phyloP scores from a whole-genome alignment of 2,888 invertebrate species.

The Agonum fuliginosum region DNA sequence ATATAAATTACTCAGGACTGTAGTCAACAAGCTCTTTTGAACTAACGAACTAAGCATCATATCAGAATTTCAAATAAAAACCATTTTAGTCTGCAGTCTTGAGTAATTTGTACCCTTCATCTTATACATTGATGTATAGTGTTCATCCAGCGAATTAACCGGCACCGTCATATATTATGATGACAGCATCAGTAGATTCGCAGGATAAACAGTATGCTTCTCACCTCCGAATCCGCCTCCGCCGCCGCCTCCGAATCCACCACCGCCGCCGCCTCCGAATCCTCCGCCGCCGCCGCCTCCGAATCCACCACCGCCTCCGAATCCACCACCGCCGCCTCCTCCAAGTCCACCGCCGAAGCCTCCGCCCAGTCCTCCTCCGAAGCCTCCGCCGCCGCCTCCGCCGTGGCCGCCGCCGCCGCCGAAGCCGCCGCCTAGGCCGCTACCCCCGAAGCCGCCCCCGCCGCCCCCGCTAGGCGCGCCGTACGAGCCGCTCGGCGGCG shows the following conservation, averaged over 20 bases:
- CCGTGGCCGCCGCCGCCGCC: conserved; percentile 66
- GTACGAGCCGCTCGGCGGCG: conserved; percentile 71
- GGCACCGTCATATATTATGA: too few species aligned
- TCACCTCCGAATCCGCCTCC: conserved; percentile 62
- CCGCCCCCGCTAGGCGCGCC: conserved; percentile 71
- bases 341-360: conserved; percentile 65
- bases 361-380: conserved; percentile 63
- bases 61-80: too few species aligned
- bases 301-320: conserved; percentile 59
- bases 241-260: conserved; percentile 57
- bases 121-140: too few species aligned
- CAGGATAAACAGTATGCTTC: too few species aligned
- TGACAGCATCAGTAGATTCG: too few species aligned
- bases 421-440: conserved; percentile 65
- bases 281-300: conserved; percentile 62
- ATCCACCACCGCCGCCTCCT: conserved; percentile 60
- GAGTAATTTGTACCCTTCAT: too few species aligned
- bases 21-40: too few species aligned
- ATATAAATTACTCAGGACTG: too few species aligned
- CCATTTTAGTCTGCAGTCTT: too few species aligned
- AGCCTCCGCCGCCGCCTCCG: conserved; percentile 64
- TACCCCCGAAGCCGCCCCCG: conserved; percentile 65
- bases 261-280: conserved; percentile 50
- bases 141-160: too few species aligned
- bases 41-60: too few species aligned